These are phyloP conservation scores for Helogale parvula DNA, from an alignment of 2,113 vertebrate species.

Conservation along the genomic window DNA sequence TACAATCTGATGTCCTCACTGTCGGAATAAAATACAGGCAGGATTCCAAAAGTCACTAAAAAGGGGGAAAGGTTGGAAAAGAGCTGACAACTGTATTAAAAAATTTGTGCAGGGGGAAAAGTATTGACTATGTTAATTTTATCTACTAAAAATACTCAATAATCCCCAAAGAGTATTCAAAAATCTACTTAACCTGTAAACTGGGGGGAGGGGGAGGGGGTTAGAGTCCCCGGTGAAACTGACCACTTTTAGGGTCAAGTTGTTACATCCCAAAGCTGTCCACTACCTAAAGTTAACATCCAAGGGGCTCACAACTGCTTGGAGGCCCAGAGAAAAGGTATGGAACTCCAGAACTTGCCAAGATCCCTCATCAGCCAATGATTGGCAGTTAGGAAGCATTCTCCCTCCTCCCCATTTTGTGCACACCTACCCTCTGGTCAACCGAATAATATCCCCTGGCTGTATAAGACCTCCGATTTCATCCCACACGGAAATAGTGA, in stretches of 20 bases:
- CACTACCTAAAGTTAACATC: neutral
- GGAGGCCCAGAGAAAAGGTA: neutral
- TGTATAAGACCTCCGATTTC: constrained; percentile 97
- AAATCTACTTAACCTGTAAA: neutral
- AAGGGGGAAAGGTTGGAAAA: neutral
- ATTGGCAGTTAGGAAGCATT: neutral
- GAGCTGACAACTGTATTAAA: neutral
- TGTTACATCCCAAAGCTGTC: neutral
- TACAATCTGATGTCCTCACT: neutral
- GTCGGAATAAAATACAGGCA: neutral
- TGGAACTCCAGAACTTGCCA: neutral
- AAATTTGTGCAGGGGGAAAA: neutral
- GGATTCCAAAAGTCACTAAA: neutral
- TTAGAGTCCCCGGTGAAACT: neutral
- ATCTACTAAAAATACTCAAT: neutral
- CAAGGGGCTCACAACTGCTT: neutral
- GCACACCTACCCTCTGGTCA: constrained; percentile 95
- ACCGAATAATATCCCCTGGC: constrained; percentile 97
- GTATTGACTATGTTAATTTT: neutral
- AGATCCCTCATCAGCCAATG: neutral
- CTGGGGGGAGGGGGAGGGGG: accelerated
- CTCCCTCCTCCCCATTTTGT: neutral
- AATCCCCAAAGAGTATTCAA: neutral
- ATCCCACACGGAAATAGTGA: constrained; percentile 99
- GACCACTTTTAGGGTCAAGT: neutral